These are phyloP conservation scores for Ctenochaetus hawaiiensis DNA, from an alignment of 2,797 vertebrate species.

Conservation along the genomic window DNA sequence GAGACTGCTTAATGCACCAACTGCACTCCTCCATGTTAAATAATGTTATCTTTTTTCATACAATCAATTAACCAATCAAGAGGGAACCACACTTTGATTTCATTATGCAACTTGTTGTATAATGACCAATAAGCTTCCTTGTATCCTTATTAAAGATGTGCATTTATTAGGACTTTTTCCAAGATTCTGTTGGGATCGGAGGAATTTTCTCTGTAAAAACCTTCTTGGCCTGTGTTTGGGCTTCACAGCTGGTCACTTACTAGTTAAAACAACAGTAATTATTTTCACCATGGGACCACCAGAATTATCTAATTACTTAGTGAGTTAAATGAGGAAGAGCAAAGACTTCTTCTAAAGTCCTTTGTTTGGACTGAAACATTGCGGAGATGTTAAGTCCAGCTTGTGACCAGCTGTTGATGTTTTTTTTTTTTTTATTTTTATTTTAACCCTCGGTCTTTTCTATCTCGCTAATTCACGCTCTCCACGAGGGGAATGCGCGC, in stretches of 20 bases:
- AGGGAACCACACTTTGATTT: too few species aligned
- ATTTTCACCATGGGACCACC: neutral
- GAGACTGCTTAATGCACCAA: too few species aligned
- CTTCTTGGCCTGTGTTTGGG: neutral
- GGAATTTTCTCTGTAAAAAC: neutral
- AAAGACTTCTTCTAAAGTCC: neutral
- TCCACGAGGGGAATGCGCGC: slow-evolving; percentile 46
- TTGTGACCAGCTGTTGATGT: slow-evolving; percentile 29
- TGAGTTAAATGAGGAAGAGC: slow-evolving; percentile 2
- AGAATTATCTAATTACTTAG: neutral
- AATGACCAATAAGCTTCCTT: too few species aligned
- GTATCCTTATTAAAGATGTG: neutral
- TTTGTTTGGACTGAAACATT: slow-evolving; percentile 1
- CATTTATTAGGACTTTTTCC: neutral
- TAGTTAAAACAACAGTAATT: too few species aligned
- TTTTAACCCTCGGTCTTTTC: neutral
- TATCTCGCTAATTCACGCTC: slow-evolving; percentile 41
- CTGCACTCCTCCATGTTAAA: too few species aligned
- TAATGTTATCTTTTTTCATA: too few species aligned
- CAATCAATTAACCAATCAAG: too few species aligned
- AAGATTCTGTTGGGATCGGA: neutral
- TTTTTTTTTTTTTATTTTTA: slow-evolving; percentile 12
- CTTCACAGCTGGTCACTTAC: too few species aligned
- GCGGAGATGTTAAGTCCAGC: neutral
- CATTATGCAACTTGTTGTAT: too few species aligned